These are phyloP conservation scores for Macrophya alboannulata DNA, from an alignment of 2,888 invertebrate species.

Conservation along the genomic window DNA sequence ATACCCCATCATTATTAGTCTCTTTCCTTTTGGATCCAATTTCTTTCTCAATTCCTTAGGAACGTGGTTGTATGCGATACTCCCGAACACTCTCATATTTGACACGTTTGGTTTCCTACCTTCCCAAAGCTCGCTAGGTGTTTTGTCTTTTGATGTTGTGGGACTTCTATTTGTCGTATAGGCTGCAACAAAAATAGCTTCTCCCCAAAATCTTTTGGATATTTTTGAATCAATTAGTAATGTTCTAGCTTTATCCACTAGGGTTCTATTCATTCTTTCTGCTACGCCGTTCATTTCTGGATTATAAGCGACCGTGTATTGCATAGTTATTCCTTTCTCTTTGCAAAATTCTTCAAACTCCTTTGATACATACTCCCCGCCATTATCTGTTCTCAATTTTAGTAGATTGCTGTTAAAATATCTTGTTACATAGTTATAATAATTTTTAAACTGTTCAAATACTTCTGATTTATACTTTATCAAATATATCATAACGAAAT, in stretches of 20 bases:
- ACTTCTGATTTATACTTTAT: constrained; percentile 57
- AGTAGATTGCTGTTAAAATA: constrained; percentile 52
- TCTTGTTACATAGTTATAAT: constrained; percentile 45
- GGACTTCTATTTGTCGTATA: constrained; percentile 59
- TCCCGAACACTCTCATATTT: constrained; percentile 59
- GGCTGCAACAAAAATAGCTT: constrained; percentile 52
- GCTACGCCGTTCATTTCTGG: constrained; percentile 60
- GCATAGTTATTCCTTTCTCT: constrained; percentile 59
- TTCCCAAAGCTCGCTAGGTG: constrained; percentile 58
- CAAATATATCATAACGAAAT: constrained; percentile 57
- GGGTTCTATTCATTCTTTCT: constrained; percentile 60
- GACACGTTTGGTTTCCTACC: constrained; percentile 57
- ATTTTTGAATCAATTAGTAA: constrained; percentile 58
- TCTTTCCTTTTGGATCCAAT: constrained; percentile 57
- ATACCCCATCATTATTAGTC: constrained; percentile 57
- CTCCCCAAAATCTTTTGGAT: constrained; percentile 59
- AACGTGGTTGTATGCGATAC: constrained; percentile 55
- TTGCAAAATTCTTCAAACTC: constrained; percentile 58
- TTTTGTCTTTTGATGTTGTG: constrained; percentile 36
- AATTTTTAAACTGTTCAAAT: constrained; percentile 57
- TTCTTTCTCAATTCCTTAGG: constrained; percentile 52
- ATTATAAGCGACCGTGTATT: constrained; percentile 58
- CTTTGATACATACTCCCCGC: constrained; percentile 57
- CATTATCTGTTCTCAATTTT: constrained; percentile 61
- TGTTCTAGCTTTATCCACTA: constrained; percentile 60